These are phyloP conservation scores for Chaetura pelagica DNA, from an alignment of 2,113 vertebrate species.

Conservation along the genomic window DNA sequence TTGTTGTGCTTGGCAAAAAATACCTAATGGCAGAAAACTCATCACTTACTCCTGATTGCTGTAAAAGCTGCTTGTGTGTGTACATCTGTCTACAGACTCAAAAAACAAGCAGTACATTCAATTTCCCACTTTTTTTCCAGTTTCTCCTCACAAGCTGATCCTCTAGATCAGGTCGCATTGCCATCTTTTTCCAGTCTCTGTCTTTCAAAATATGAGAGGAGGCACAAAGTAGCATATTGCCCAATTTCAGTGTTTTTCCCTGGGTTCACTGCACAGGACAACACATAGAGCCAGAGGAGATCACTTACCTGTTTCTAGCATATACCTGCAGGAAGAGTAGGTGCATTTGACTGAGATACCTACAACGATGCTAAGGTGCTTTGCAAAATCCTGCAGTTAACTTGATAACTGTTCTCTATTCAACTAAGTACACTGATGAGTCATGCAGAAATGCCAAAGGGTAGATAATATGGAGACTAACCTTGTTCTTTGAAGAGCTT, in stretches of 20 bases:
- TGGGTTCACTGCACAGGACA: neutral
- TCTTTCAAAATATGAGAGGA: neutral
- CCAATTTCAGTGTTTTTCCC: neutral
- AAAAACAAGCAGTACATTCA: conserved; percentile 46
- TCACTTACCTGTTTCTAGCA: neutral
- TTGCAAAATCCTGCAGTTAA: conserved; percentile 54
- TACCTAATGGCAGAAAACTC: conserved; percentile 59
- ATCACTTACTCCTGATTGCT: conserved; percentile 61
- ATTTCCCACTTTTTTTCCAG: conserved; percentile 20
- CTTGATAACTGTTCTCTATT: conserved; percentile 51
- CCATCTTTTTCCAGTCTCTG: conserved; percentile 26
- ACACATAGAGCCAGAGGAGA: neutral
- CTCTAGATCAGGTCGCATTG: conserved; percentile 9
- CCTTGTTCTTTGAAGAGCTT: conserved; percentile 51
- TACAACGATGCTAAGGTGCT: conserved; percentile 39
- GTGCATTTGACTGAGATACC: conserved; percentile 27
- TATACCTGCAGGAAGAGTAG: conserved; percentile 20
- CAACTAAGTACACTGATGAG: neutral
- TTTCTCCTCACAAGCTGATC: neutral
- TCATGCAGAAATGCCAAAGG: conserved; percentile 35
- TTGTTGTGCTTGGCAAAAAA: conserved; percentile 62
- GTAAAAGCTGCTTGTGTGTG: conserved; percentile 46
- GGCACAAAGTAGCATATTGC: neutral
- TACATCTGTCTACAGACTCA: conserved; percentile 34
- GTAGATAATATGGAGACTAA: conserved; percentile 41